Percentiles rank a stretch among this genome's conserved stretches.
phyloP scores from a whole-genome alignment of 2,888 invertebrate species.

The Ectropis crepuscularia region DNA sequence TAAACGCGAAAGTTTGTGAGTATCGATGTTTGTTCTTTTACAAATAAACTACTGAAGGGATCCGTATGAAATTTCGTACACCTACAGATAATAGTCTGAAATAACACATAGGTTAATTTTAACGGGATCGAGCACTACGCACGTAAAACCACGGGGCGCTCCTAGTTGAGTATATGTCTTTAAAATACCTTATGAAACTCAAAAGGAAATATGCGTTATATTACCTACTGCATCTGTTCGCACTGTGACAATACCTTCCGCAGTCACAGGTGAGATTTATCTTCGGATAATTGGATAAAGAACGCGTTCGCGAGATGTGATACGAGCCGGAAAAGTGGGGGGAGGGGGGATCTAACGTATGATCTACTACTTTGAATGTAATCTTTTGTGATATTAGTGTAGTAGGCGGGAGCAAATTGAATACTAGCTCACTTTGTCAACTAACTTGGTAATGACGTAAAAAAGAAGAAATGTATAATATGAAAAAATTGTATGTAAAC shows the following conservation, averaged over 20 bases:
- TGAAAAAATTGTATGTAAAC: not conserved
- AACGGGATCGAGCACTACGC: too few species aligned
- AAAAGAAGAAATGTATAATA: not conserved
- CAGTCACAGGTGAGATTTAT: conserved; percentile 85
- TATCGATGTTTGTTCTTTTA: too few species aligned
- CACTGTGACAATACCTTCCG: conserved; percentile 52
- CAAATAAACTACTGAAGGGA: too few species aligned
- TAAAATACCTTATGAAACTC: too few species aligned
- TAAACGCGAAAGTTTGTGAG: too few species aligned
- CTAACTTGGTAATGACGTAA: not conserved
- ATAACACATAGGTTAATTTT: too few species aligned
- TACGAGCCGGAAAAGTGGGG: conserved; percentile 72
- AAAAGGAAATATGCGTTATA: not conserved
- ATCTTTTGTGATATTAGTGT: conserved; percentile 45
- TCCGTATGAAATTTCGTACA: too few species aligned
- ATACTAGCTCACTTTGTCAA: conserved; percentile 5
- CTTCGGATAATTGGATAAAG: conserved; percentile 84
- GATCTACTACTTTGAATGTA: conserved; percentile 55
- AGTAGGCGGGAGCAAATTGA: conserved; percentile 6
- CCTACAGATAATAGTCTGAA: too few species aligned
- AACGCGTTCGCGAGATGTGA: conserved; percentile 81
- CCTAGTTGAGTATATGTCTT: too few species aligned
- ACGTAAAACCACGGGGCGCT: too few species aligned
- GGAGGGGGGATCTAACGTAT: conserved; percentile 54
- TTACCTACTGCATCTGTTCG: conserved; percentile 6